phyloP scores from a whole-genome alignment of 2,113 vertebrate genomes.

The Hyla sarda region DNA sequence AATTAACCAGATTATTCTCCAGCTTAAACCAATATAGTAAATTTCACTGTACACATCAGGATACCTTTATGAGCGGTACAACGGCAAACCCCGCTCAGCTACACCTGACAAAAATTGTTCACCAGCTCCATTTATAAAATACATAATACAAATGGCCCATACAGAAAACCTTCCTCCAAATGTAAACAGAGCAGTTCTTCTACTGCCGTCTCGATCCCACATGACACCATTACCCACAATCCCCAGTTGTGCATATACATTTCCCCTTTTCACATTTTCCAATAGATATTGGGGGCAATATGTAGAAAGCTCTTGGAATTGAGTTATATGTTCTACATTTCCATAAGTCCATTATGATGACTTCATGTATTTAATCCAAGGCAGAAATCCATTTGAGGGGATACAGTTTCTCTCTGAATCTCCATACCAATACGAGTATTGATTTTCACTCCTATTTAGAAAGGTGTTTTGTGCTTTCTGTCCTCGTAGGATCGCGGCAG shows the following conservation, averaged over 20 bases:
- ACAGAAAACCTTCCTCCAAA: neutral
- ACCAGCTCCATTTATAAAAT: neutral
- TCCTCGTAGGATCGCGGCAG: neutral
- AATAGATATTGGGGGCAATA: constrained; percentile 6
- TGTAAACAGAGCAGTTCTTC: neutral
- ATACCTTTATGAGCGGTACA: neutral
- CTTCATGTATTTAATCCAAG: constrained; percentile 37
- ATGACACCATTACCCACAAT: constrained; percentile 11
- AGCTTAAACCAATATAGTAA: too few relatives aligned
- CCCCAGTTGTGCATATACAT: constrained; percentile 24
- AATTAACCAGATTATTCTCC: too few relatives aligned
- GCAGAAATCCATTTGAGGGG: constrained; percentile 34
- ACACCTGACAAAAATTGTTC: neutral
- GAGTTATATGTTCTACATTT: constrained; percentile 7
- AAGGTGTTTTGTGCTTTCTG: constrained; percentile 9
- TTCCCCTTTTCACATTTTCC: constrained; percentile 4
- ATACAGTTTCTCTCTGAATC: constrained; percentile 28
- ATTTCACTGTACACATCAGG: neutral
- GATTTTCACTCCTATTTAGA: constrained; percentile 38
- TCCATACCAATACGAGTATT: constrained; percentile 27
- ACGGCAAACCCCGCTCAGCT: neutral
- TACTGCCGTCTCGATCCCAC: neutral
- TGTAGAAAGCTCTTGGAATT: constrained; percentile 38
- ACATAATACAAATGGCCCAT: neutral
- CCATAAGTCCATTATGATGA: constrained; percentile 30